A percentile compares a stretch with the other conserved stretches of the same genome.
Conservation (phyloP, 2,888 invertebrate species). For the Pachymerium ferrugineum region DNA sequence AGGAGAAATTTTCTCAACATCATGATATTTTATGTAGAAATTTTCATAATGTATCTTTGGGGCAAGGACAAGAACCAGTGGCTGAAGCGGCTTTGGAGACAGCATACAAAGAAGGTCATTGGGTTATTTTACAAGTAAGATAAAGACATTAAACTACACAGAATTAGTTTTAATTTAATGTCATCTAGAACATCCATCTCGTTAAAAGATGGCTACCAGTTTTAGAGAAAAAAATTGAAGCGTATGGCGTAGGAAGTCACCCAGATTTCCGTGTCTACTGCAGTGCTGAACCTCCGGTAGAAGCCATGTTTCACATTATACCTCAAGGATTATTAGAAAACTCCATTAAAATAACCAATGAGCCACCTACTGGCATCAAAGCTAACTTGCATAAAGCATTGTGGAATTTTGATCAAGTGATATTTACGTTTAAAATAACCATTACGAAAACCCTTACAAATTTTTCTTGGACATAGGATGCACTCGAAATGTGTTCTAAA, state of each 20-base stretch:
- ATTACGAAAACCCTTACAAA: too few relatives aligned
- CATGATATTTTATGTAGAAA: constrained; percentile 37
- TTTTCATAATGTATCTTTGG: constrained; percentile 49
- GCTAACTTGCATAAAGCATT: constrained; percentile 79
- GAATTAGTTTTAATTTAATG: neutral
- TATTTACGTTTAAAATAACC: too few relatives aligned
- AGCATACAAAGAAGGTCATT: constrained; percentile 47
- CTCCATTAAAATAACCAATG: constrained; percentile 51
- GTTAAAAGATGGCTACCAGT: constrained; percentile 89
- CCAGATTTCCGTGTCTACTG: constrained; percentile 78
- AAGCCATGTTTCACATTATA: constrained; percentile 81
- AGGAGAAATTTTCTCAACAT: neutral
- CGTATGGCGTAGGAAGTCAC: constrained; percentile 72
- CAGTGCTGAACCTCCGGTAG: constrained; percentile 89
- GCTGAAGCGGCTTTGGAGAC: constrained; percentile 48
- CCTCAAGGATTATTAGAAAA: constrained; percentile 88
- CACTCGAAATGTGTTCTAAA: too few relatives aligned
- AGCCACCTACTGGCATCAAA: constrained; percentile 49
- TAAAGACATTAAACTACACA: neutral
- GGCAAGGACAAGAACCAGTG: constrained; percentile 51
- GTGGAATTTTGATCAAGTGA: constrained; percentile 70
- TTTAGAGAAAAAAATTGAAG: constrained; percentile 86
- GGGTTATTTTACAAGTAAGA: constrained; percentile 49
- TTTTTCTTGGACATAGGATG: too few relatives aligned
- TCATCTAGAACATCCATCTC: constrained; percentile 66